Conservation (phyloP, 1,140 invertebrate species). For the Drosophila erecta region DNA sequence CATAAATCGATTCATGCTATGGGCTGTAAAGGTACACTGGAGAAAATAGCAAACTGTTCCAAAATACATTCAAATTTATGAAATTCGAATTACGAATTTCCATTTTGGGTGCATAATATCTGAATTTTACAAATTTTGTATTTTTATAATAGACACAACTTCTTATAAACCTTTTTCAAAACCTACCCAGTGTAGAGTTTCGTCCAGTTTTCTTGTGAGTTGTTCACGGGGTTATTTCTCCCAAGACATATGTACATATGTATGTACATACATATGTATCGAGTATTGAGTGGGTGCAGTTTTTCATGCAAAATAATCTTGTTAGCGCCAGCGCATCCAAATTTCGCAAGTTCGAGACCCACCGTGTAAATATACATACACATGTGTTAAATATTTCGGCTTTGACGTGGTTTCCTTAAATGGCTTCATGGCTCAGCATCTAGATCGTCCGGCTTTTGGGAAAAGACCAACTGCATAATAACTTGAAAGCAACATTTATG, state of each 20-base stretch:
- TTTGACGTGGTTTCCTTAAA: neutral
- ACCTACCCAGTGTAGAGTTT: neutral
- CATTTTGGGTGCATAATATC: too few species aligned
- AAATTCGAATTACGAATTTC: too few species aligned
- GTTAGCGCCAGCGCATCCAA: neutral
- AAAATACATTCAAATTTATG: too few species aligned
- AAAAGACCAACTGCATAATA: neutral
- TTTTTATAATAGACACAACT: too few species aligned
- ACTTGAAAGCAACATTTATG: too few species aligned
- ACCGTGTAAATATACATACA: too few species aligned
- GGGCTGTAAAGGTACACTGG: neutral
- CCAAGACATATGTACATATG: neutral
- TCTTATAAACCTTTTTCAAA: too few species aligned
- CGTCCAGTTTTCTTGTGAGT: neutral
- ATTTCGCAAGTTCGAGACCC: neutral
- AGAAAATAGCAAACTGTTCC: neutral
- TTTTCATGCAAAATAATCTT: neutral
- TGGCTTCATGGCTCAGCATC: neutral
- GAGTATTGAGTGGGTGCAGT: constrained; percentile 3
- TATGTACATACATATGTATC: neutral
- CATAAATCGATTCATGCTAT: neutral
- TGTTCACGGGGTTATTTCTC: constrained; percentile 5
- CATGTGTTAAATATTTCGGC: neutral
- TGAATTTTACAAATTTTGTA: too few species aligned
- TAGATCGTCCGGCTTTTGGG: neutral